phyloP scores from a whole-genome alignment of 1,140 invertebrate species.

The Macrobrachium rosenbergii region DNA sequence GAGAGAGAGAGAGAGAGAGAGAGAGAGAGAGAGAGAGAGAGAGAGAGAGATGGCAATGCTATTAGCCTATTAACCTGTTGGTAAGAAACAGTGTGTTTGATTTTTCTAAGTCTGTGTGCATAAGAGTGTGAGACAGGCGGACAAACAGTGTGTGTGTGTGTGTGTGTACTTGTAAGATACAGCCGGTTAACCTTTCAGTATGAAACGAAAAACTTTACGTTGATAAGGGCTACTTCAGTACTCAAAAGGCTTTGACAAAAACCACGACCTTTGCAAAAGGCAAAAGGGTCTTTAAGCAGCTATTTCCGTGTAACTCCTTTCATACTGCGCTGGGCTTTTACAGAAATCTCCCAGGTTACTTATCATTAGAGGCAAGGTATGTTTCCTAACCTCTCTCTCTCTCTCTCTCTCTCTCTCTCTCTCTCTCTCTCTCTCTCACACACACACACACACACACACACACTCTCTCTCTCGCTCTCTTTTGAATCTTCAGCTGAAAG shows the following conservation, averaged over 20 bases:
- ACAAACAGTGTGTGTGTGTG: neutral
- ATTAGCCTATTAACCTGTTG: neutral
- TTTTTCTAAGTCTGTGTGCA: neutral
- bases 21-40: neutral
- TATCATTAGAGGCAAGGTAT: neutral
- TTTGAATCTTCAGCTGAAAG: neutral
- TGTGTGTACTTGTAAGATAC: neutral
- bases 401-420: slow-evolving; percentile 1
- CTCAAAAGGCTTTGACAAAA: too few relatives aligned
- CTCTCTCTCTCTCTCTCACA: neutral
- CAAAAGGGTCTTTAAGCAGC: too few relatives aligned
- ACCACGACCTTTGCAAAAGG: too few relatives aligned
- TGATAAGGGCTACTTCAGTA: too few relatives aligned
- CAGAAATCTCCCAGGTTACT: too few relatives aligned
- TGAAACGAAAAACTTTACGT: too few relatives aligned
- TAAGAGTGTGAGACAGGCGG: neutral
- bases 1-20: slow-evolving; percentile 16
- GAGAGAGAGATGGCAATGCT: neutral
- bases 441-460: too few relatives aligned
- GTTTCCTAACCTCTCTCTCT: neutral
- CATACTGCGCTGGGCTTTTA: too few relatives aligned
- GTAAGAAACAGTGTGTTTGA: neutral
- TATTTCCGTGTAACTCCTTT: too few relatives aligned
- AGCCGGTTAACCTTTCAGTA: too few relatives aligned
- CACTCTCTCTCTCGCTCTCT: neutral